Evolutionary conservation across 1,140 invertebrate genomes (phyloP).

Genomic region (Dinoponera quadriceps): DNA sequence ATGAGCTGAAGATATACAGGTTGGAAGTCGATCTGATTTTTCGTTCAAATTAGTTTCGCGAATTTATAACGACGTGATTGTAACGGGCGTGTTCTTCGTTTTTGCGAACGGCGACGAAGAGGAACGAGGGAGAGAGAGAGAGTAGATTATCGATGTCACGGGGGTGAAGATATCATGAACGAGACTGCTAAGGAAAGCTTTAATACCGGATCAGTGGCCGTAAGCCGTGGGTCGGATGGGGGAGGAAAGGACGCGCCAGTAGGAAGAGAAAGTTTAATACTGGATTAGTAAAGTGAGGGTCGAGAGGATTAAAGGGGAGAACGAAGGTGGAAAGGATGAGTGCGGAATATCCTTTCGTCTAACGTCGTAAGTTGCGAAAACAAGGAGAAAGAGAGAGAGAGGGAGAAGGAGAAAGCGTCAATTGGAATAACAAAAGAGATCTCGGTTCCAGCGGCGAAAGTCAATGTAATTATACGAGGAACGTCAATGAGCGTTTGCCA

Average conservation of each 20-base stretch:
- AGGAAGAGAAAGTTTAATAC: constrained; percentile 53
- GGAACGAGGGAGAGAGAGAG: too few species aligned
- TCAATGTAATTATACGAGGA: neutral
- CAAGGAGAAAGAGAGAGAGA: too few species aligned
- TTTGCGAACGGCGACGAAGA: neutral
- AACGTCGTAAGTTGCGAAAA: neutral
- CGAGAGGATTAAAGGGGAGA: constrained; percentile 20
- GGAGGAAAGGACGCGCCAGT: constrained; percentile 18
- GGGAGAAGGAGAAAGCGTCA: neutral
- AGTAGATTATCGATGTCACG: constrained; percentile 41
- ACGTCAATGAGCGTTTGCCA: neutral
- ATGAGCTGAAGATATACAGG: too few species aligned
- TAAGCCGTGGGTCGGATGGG: constrained; percentile 27
- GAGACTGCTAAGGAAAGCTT: constrained; percentile 44
- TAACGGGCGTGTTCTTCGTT: too few species aligned
- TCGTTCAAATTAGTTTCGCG: neutral
- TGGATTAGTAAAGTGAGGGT: constrained; percentile 44
- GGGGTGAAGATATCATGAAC: constrained; percentile 25
- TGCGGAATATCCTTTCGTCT: neutral
- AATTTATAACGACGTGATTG: neutral
- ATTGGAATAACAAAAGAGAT: neutral
- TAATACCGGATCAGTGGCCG: constrained; percentile 49
- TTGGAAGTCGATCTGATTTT: too few species aligned
- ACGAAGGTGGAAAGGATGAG: neutral
- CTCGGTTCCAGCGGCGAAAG: neutral